Evolutionary conservation across 2,113 vertebrate genomes (phyloP).

Genomic region (Geothlypis trichas): DNA sequence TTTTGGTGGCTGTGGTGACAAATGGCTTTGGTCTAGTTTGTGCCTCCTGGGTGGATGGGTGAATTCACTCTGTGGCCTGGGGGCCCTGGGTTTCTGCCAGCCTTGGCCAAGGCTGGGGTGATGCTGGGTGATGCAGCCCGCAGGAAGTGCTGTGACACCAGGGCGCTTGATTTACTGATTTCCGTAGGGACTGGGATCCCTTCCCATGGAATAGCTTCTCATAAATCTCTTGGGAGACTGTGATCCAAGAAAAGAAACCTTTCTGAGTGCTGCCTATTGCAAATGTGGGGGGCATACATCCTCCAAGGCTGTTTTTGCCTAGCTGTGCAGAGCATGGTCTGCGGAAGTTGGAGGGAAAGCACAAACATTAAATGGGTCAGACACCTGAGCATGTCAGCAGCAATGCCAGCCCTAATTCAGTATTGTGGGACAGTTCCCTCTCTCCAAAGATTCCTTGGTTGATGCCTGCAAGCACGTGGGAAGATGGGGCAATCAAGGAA

Average conservation of each 20-base stretch:
- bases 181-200: neutral
- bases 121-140: neutral
- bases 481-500: neutral
- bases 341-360: neutral
- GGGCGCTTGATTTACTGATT: constrained; percentile 27
- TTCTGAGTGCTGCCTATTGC: neutral
- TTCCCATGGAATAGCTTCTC: neutral
- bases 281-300: neutral
- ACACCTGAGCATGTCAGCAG: neutral
- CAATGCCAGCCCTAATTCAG: neutral
- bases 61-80: accelerated
- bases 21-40: neutral
- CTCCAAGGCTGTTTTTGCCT: neutral
- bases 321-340: accelerated
- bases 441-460: neutral
- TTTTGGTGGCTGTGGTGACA: neutral
- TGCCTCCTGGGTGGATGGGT: neutral
- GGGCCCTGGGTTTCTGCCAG: constrained; percentile 5
- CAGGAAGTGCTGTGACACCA: neutral
- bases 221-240: neutral
- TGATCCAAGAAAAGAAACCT: neutral
- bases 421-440: neutral
- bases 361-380: neutral
- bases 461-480: neutral
- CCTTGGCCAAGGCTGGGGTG: neutral